Conservation (phyloP, 2,888 invertebrate species). For the Diaphora mendica region DNA sequence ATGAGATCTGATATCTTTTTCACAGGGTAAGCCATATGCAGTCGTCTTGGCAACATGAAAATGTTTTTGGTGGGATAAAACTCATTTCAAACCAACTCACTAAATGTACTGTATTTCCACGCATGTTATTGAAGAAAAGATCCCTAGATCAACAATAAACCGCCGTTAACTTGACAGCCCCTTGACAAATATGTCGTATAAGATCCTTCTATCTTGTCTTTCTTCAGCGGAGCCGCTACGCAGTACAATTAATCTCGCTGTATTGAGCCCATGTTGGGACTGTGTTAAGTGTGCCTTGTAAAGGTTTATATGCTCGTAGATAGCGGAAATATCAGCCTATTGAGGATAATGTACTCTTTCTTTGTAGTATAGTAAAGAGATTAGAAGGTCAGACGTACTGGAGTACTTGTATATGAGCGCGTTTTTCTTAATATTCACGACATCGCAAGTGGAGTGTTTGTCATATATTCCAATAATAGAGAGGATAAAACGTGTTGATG, state of each 20-base stretch:
- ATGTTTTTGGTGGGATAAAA: too few species aligned
- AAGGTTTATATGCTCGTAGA: background rate
- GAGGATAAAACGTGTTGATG: background rate
- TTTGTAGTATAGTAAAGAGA: background rate
- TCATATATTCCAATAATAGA: background rate
- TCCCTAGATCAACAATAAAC: background rate
- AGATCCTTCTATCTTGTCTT: background rate
- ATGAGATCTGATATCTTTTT: too few species aligned
- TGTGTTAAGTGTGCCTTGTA: constrained; percentile 3
- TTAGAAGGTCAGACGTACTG: background rate
- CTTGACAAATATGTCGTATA: background rate
- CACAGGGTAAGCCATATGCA: too few species aligned
- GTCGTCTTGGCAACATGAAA: too few species aligned
- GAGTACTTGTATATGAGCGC: background rate
- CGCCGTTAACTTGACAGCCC: background rate
- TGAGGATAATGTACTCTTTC: background rate
- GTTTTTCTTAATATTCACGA: background rate
- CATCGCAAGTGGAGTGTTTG: background rate
- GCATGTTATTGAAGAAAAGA: background rate
- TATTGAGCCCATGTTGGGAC: background rate
- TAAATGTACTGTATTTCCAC: too few species aligned
- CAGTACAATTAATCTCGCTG: constrained; percentile 10
- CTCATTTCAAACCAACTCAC: too few species aligned
- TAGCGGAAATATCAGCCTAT: background rate
- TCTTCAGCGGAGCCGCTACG: background rate